Conservation (phyloP, 2,113 vertebrate species). For the Hydrolagus affinis region DNA sequence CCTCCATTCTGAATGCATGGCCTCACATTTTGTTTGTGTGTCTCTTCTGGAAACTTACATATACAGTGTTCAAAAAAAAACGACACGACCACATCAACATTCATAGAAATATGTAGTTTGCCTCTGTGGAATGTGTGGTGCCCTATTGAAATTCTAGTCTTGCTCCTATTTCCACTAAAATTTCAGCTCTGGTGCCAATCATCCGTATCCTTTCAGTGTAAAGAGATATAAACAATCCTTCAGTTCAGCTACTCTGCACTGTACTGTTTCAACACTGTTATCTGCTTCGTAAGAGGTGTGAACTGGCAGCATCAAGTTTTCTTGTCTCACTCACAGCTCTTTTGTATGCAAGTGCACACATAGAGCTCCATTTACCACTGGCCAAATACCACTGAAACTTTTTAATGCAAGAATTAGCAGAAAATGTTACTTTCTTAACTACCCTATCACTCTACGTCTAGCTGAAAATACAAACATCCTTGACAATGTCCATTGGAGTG, state of each 20-base stretch:
- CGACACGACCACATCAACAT: conserved; percentile 12
- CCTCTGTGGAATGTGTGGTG: not conserved
- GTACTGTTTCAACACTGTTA: not conserved
- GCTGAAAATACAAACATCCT: no score
- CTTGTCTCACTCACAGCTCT: no score
- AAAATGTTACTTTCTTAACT: no score
- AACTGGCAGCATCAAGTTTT: no score
- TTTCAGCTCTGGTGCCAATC: conserved; percentile 10
- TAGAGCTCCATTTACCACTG: no score
- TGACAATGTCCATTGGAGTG: no score
- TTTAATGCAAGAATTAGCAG: no score
- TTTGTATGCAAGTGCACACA: no score
- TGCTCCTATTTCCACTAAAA: not conserved
- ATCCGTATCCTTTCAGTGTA: not conserved
- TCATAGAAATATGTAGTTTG: conserved; percentile 7
- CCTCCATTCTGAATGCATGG: conserved; percentile 7
- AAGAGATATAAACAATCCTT: not conserved
- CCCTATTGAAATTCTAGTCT: conserved; percentile 22
- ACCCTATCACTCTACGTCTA: no score
- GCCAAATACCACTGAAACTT: no score
- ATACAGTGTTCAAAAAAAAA: conserved; percentile 1
- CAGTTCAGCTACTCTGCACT: not conserved
- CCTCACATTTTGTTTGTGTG: conserved; percentile 7
- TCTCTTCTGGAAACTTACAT: not conserved
- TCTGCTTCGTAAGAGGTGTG: no score